A percentile compares a stretch with the other conserved stretches of the same genome.
phyloP scores from a whole-genome alignment of 2,888 invertebrate genomes.

The Pristionchus maxplancki region DNA sequence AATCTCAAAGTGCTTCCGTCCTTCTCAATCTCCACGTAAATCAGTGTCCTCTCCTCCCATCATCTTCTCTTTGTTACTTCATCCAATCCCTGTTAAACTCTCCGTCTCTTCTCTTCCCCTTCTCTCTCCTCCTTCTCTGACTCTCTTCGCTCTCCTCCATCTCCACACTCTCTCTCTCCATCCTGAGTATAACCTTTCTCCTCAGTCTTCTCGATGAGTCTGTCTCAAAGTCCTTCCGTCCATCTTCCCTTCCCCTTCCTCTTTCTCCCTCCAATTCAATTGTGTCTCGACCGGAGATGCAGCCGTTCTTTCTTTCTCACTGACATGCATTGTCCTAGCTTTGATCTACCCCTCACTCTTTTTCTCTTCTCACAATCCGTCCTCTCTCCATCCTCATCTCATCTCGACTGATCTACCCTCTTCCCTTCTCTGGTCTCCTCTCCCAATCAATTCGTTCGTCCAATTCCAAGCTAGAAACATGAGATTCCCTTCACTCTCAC shows the following conservation, averaged over 20 bases:
- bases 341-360: background rate
- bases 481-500: conserved; percentile 5
- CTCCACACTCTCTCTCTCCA: background rate
- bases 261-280: conserved; percentile 95
- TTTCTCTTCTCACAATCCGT: background rate
- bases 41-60: background rate
- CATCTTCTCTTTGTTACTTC: background rate
- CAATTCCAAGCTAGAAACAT: background rate
- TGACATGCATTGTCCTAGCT: background rate
- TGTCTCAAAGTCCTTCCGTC: conserved; percentile 27
- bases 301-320: conserved; percentile 37
- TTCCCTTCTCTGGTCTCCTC: background rate
- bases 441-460: background rate
- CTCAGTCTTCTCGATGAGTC: background rate
- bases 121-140: conserved; percentile 5
- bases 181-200: conserved; percentile 31
- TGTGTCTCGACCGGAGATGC: conserved; percentile 86
- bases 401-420: background rate
- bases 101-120: background rate
- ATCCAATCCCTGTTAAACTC: conserved; percentile 23
- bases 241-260: conserved; percentile 63
- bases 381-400: background rate
- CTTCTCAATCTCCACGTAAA: background rate
- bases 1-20: background rate
- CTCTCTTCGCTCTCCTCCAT: background rate